Conservation (phyloP, 2,888 invertebrate species). For the Stenchaetothrips biformis region DNA sequence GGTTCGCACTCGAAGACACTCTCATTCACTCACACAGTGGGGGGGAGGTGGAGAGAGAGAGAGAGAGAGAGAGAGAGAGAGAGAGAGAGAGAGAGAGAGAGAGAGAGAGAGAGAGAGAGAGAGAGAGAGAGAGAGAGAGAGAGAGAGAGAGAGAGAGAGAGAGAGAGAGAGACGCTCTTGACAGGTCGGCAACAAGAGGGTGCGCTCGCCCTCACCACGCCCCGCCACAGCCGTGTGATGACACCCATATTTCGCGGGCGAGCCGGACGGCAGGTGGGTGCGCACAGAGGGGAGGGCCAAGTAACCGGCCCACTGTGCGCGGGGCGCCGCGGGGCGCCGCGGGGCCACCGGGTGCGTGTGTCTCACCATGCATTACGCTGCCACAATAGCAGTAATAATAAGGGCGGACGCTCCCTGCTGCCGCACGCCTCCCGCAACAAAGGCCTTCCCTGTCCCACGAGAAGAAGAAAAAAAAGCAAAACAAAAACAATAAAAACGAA, state of each 20-base stretch:
- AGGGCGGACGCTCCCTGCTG: background rate
- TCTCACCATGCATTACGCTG: background rate
- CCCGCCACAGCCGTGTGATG: background rate
- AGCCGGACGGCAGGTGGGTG: background rate
- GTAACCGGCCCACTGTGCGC: background rate
- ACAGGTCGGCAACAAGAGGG: no score
- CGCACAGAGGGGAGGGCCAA: background rate
- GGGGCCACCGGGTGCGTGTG: background rate
- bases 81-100: no score
- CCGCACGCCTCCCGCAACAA: no score
- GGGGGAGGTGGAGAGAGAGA: no score
- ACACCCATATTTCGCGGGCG: conserved; percentile 4
- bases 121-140: no score
- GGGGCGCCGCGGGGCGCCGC: background rate
- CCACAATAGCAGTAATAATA: background rate
- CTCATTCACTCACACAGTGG: no score
- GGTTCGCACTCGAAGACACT: no score
- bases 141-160: no score
- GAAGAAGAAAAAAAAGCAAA: background rate
- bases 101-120: no score
- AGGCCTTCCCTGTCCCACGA: background rate
- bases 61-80: no score
- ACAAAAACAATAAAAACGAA: background rate
- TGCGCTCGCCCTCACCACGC: background rate
- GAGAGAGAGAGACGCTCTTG: no score